A percentile compares a stretch with the other conserved stretches of the same genome.
Conservation (phyloP, 2,888 invertebrate species). For the Aspidiotus rigidus region DNA sequence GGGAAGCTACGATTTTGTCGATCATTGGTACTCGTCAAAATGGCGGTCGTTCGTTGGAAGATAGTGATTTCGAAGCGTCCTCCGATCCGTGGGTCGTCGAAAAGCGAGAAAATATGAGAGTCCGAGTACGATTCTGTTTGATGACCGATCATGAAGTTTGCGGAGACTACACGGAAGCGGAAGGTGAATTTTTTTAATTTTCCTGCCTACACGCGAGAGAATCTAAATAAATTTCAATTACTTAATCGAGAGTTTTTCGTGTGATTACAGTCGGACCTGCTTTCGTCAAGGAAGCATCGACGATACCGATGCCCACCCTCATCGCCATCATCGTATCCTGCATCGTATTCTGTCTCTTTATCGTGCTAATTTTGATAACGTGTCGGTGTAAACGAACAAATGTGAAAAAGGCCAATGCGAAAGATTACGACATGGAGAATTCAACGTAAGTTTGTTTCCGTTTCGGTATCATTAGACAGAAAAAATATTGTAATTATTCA, state of each 20-base stretch:
- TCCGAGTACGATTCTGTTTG: constrained; percentile 73
- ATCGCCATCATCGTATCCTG: constrained; percentile 70
- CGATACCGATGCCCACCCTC: constrained; percentile 65
- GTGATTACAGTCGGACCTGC: constrained; percentile 61
- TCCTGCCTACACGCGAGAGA: neutral
- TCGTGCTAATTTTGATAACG: constrained; percentile 67
- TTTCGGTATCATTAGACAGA: no score
- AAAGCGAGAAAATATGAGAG: constrained; percentile 48
- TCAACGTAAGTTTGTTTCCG: constrained; percentile 39
- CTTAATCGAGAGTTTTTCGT: constrained; percentile 24
- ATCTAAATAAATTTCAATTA: neutral
- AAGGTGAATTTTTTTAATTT: constrained; percentile 58
- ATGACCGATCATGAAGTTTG: constrained; percentile 71
- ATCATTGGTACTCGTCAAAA: constrained; percentile 45
- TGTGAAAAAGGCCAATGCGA: constrained; percentile 68
- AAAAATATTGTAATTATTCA: no score
- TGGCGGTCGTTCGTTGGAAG: constrained; percentile 49
- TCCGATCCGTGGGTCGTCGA: constrained; percentile 50
- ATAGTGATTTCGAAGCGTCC: constrained; percentile 48
- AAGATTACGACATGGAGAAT: constrained; percentile 85
- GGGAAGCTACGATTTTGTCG: constrained; percentile 60
- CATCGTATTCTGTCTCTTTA: constrained; percentile 67
- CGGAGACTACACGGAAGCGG: constrained; percentile 73
- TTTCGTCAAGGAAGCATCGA: constrained; percentile 67
- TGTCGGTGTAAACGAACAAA: constrained; percentile 75